A percentile compares a stretch with the other conserved stretches of the same genome.
Conservation (phyloP, 1,140 invertebrate species). For the Anthonomus grandis region DNA sequence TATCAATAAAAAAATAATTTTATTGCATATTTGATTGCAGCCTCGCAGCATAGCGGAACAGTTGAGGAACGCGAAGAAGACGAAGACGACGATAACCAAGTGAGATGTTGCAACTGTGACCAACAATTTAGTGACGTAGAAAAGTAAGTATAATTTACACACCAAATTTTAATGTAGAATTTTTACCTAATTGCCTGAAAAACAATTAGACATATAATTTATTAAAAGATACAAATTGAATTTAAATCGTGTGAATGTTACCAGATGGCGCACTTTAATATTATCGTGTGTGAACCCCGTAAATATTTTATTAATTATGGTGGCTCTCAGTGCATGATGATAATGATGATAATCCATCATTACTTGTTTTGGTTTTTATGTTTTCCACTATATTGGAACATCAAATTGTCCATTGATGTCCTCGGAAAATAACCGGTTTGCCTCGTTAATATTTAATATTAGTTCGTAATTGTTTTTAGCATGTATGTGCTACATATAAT, state of each 20-base stretch:
- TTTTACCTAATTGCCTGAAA: neutral
- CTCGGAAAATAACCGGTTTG: too few species aligned
- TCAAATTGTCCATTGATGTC: conserved; percentile 2
- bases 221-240: neutral
- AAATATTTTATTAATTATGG: conserved; percentile 28
- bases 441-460: too few species aligned
- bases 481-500: too few species aligned
- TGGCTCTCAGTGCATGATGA: conserved; percentile 13
- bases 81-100: conserved; percentile 57
- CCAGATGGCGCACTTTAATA: conserved; percentile 13
- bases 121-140: conserved; percentile 68
- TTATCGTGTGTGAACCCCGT: conserved; percentile 27
- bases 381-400: conserved; percentile 19
- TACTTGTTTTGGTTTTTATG: conserved; percentile 9
- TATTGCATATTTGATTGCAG: too few species aligned
- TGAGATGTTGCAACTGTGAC: conserved; percentile 66
- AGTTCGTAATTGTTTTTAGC: too few species aligned
- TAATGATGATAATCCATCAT: conserved; percentile 29
- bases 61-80: conserved; percentile 58
- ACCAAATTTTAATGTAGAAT: too few species aligned
- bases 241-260: conserved; percentile 21
- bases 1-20: too few species aligned
- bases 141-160: conserved; percentile 59
- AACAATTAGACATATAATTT: neutral
- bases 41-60: conserved; percentile 63